Evolutionary conservation across 2,888 invertebrate genomes (phyloP).

Genomic region (Coleophora deauratella): DNA sequence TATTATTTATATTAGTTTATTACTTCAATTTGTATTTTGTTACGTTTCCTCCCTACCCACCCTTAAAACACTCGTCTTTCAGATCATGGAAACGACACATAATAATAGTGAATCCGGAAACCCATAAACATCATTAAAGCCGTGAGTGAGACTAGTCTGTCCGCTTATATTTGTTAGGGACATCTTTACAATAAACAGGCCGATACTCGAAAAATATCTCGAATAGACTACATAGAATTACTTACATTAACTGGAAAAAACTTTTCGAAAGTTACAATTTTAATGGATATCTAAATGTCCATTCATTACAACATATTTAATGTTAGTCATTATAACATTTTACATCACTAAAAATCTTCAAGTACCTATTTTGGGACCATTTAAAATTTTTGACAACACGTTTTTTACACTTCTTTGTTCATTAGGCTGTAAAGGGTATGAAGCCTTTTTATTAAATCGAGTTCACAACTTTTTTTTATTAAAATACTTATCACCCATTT

Average conservation of each 20-base stretch:
- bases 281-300: constrained; percentile 33
- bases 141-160: neutral
- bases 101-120: neutral
- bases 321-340: constrained; percentile 5
- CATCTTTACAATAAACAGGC: too few species aligned
- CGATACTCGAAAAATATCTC: neutral
- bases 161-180: neutral
- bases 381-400: too few species aligned
- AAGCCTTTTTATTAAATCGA: too few species aligned
- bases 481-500: too few species aligned
- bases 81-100: too few species aligned
- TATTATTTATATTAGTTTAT: too few species aligned
- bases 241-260: constrained; percentile 25
- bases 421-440: too few species aligned
- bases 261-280: constrained; percentile 53
- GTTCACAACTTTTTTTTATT: too few species aligned
- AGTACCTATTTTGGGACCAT: too few species aligned
- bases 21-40: constrained; percentile 73
- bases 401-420: too few species aligned
- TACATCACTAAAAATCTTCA: too few species aligned
- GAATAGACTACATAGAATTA: constrained; percentile 7
- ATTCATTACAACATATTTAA: constrained; percentile 26
- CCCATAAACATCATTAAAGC: neutral
- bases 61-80: neutral
- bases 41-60: constrained; percentile 64